Evolutionary conservation across 2,113 vertebrate genomes (phyloP), one percentile per base, ranked within the genome.

Genomic region (Ameiurus melas): DNA sequence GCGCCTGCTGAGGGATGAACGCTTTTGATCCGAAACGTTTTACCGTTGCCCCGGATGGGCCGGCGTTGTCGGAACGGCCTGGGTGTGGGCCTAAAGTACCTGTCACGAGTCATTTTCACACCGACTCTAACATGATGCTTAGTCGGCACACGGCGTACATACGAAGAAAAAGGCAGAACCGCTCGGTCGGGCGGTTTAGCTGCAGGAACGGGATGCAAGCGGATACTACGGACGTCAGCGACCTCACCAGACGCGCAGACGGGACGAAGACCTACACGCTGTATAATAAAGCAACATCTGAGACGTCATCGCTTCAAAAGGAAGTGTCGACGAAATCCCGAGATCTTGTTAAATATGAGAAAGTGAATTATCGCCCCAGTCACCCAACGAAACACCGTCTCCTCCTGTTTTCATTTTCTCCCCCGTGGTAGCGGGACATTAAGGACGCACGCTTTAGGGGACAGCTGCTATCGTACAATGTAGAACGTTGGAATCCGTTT

Each of bases 11-110:
- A 95, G 93, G 94, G 92, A 91, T 95, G 94, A 94, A 94, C 93
- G 94, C 94, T 94, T 95, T 95, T 96, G 94, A 96, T 95, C 95
- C 93, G 93, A 94, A 89, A 93, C 94, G 93, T 95, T 95, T 94
- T 94, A 95, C 93, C 93, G 89, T 93, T 93, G 94, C 94, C 93
- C 95, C 93, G 81, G 73, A 87, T 92, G 92, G 93, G 92, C 93
- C 90, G 93, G 91, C 92, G 93, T 94, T 92, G 92, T 94, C 58
- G 93, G 93, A 92, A 92, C 91, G 93, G 93, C 93, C 94, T 93
- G 93, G 90, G 90, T 89, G 91, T 91, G 93, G 94, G 94, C 57
- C 89, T 94, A 94, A 94, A 93, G 92, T 94, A 94, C 94, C 93
- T 94, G 93, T 94, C 95, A 91, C 91, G 92, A 93, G 89, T 90